Conservation (phyloP, 2,888 invertebrate species). For the Pherbina coryleti region DNA sequence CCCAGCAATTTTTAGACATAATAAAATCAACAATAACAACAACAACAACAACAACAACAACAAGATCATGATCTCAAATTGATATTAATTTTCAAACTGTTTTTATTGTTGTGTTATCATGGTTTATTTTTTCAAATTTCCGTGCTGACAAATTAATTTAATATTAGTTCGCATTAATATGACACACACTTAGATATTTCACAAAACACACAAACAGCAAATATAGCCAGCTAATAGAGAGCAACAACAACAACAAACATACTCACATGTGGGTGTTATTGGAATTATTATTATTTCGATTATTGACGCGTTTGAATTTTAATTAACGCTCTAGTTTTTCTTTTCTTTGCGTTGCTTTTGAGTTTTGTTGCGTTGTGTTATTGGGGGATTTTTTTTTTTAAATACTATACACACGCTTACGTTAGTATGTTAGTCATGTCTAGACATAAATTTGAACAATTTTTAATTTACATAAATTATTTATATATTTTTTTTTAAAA, state of each 20-base stretch:
- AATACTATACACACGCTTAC: not conserved
- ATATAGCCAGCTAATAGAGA: constrained; percentile 1
- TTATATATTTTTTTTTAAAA: not conserved
- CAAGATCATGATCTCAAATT: constrained; percentile 21
- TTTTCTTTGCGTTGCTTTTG: not conserved
- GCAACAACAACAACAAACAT: not conserved
- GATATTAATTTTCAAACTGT: not conserved
- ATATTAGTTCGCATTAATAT: constrained; percentile 62
- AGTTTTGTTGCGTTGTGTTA: not conserved
- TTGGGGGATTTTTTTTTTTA: not conserved
- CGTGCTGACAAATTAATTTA: constrained; percentile 61
- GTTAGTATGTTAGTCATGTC: constrained; percentile 21
- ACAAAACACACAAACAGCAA: constrained; percentile 12
- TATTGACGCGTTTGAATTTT: constrained; percentile 47
- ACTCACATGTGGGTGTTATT: constrained; percentile 10
- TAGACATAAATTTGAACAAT: constrained; percentile 26
- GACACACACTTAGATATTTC: constrained; percentile 15
- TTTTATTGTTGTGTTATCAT: not conserved
- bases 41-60: not conserved
- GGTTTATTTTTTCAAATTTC: not conserved
- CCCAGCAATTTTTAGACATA: too few relatives aligned
- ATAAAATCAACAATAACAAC: not conserved
- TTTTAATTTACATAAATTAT: constrained; percentile 29
- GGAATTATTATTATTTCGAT: constrained; percentile 41
- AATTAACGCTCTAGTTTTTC: constrained; percentile 43